Percentiles rank a stretch among this genome's conserved stretches.
Conservation (phyloP, 2,797 vertebrate species). For the Bradypus variegatus region DNA sequence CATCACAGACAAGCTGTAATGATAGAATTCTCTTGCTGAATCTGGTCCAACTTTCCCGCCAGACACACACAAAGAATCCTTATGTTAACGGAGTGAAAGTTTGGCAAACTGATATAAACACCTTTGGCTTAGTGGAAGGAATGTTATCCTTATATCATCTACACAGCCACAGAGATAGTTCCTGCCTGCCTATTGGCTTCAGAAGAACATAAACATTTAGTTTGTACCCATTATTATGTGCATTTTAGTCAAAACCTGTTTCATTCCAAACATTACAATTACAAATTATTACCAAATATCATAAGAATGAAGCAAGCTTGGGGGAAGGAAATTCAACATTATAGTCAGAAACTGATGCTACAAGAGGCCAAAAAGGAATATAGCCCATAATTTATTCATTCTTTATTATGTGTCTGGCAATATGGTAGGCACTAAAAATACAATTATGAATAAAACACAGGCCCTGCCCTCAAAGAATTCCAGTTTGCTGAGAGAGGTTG, state of each 20-base stretch:
- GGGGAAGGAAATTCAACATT: neutral
- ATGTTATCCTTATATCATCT: neutral
- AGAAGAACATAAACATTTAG: neutral
- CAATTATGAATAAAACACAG: slow-evolving; percentile 22
- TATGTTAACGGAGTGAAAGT: neutral
- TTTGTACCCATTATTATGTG: neutral
- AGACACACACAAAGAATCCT: neutral
- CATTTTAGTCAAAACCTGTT: neutral
- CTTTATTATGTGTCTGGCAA: neutral
- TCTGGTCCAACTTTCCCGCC: neutral
- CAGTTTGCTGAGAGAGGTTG: neutral
- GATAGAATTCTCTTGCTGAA: neutral
- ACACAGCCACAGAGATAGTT: neutral
- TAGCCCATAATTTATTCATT: neutral
- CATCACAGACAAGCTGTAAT: neutral
- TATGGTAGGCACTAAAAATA: slow-evolving; percentile 42
- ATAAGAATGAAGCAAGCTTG: neutral
- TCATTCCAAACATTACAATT: neutral
- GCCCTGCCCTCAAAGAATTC: neutral
- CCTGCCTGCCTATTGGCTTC: neutral
- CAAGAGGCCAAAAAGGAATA: neutral
- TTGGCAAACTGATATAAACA: neutral
- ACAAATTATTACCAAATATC: neutral
- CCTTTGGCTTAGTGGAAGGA: neutral
- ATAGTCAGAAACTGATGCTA: neutral